Conservation (phyloP, 2,797 vertebrate genomes). For the Myotis findleyi region DNA sequence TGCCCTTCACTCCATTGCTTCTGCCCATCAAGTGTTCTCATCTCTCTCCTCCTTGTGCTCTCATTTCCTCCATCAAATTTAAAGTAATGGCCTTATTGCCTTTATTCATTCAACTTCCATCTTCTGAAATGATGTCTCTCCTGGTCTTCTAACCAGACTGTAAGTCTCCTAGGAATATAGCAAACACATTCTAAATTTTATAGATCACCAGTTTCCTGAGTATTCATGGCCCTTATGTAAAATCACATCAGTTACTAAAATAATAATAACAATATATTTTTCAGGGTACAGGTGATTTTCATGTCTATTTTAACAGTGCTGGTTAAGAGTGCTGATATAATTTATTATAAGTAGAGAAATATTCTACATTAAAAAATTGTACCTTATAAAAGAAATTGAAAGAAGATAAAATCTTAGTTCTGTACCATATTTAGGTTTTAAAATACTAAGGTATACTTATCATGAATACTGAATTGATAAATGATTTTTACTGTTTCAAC, state of each 20-base stretch:
- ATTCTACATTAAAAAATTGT: slow-evolving; percentile 28
- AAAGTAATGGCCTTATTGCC: not conserved
- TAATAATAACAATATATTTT: slow-evolving; percentile 48
- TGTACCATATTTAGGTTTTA: slow-evolving; percentile 33
- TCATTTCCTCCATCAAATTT: not conserved
- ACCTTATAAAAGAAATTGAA: not conserved
- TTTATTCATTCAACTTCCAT: not conserved
- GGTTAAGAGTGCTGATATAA: slow-evolving; percentile 24
- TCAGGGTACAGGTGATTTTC: slow-evolving; percentile 11
- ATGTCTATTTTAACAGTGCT: slow-evolving; percentile 37
- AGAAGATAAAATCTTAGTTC: not conserved
- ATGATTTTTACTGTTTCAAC: slow-evolving; percentile 26
- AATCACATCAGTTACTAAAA: slow-evolving; percentile 37
- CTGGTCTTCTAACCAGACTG: not conserved
- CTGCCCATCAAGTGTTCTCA: not conserved
- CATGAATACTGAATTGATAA: slow-evolving; percentile 22
- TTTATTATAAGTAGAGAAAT: not conserved
- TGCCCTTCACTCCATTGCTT: not conserved
- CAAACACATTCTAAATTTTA: slow-evolving; percentile 28
- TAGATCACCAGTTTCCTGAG: slow-evolving; percentile 19
- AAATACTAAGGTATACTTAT: not conserved
- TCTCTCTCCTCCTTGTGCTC: not conserved
- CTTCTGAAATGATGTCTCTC: not conserved
- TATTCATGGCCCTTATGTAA: not conserved
- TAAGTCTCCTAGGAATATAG: not conserved